phyloP scores from a whole-genome alignment of 2,797 vertebrate genomes.

The Schizopygopsis pylzovi region DNA sequence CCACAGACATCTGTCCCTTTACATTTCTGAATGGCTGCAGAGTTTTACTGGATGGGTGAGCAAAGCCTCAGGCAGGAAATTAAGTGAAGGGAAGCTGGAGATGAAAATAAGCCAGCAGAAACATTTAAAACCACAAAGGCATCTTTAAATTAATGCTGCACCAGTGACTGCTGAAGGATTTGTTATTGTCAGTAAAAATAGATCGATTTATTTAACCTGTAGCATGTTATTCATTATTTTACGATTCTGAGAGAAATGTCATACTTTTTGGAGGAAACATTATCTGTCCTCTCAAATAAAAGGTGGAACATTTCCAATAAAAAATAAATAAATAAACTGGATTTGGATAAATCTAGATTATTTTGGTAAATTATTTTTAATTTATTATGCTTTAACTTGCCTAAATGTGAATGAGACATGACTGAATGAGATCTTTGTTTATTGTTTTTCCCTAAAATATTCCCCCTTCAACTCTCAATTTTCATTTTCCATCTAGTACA shows the following conservation, averaged over 20 bases:
- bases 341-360: too few species aligned
- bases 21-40: constrained; percentile 38
- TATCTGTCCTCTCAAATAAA: neutral
- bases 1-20: constrained; percentile 43
- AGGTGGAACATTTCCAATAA: neutral
- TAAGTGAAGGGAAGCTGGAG: constrained; percentile 10
- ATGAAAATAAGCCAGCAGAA: constrained; percentile 26
- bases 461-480: neutral
- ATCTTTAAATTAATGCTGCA: constrained; percentile 22
- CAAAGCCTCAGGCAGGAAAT: constrained; percentile 40
- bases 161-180: constrained; percentile 2
- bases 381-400: neutral
- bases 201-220: neutral
- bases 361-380: too few species aligned
- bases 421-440: neutral
- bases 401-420: neutral
- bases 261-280: neutral
- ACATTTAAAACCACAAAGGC: constrained; percentile 23
- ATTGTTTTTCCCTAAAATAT: neutral
- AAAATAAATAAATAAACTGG: neutral
- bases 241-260: neutral
- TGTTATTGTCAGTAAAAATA: constrained; percentile 7
- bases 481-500: neutral
- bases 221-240: neutral
- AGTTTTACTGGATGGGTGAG: constrained; percentile 39